Evolutionary conservation across 2,888 invertebrate species (phyloP).

Genomic region (Philopedon plagiatum): DNA sequence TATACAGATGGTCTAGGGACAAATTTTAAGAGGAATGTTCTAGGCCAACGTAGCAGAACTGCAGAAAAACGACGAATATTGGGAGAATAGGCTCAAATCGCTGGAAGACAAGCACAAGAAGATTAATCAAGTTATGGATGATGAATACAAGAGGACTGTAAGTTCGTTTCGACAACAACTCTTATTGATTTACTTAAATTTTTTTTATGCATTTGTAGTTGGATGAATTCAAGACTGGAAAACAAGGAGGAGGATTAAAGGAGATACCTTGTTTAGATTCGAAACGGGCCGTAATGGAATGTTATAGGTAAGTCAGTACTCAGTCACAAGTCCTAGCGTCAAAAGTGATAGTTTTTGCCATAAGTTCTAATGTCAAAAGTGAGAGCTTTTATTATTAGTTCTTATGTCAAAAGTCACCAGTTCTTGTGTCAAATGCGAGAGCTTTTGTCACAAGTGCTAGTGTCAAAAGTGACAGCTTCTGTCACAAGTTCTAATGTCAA

Average conservation of each 20-base stretch:
- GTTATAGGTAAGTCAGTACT: conserved; percentile 70
- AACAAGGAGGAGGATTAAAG: conserved; percentile 45
- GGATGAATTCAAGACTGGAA: conserved; percentile 57
- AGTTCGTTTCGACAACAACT: too few relatives aligned
- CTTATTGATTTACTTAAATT: too few relatives aligned
- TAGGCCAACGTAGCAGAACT: conserved; percentile 73
- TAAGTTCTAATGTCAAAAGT: too few relatives aligned
- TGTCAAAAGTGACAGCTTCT: too few relatives aligned
- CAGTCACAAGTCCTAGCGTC: neutral
- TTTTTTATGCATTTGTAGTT: conserved; percentile 53
- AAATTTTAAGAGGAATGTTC: too few relatives aligned
- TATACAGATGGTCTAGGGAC: too few relatives aligned
- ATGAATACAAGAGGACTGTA: conserved; percentile 73
- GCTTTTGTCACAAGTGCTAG: too few relatives aligned
- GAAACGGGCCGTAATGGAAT: conserved; percentile 73
- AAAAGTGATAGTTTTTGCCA: neutral
- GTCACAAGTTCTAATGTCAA: too few relatives aligned
- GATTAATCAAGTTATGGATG: conserved; percentile 73
- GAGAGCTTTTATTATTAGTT: too few relatives aligned
- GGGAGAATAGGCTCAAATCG: conserved; percentile 72
- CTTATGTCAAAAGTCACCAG: too few relatives aligned
- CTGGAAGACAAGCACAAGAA: conserved; percentile 73
- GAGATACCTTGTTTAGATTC: conserved; percentile 72
- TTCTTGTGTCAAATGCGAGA: too few relatives aligned
- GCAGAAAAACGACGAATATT: conserved; percentile 74